Base-by-base conservation (phyloP, 2,797 vertebrate genomes). In the Rhadinocentrus ornatus region DNA sequence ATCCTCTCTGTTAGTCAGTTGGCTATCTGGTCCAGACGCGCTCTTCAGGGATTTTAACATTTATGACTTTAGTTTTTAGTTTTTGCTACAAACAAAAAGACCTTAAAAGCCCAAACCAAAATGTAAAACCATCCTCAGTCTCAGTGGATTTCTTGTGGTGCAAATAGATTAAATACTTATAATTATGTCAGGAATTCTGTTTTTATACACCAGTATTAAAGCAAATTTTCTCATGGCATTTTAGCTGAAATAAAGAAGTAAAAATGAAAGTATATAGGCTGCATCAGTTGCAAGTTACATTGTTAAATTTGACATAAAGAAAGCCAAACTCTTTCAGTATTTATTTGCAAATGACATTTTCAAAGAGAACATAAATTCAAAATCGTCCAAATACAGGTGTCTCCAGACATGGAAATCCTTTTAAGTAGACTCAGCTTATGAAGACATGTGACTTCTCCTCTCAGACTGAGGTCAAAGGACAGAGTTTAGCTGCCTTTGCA, bases 401-500 rank as follows among this genome's bases (percentile, higher is more conserved):
- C 41, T 53, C 18, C 39, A 53, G 73, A 56, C 57, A 26, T 22
- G 16, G 37, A 70, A 69, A 83, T 77, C 50, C 57, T 54, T 72
- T 54, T 58, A 52, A 48, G 32, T 50, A 53, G 65, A 57, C 60
- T 7, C 6, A 66, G 66, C 66, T 77, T 68, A 78, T 57, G 2
- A 59, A 46, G 52, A 67, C 86, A 86, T 80, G 80, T 83, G 87
- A 90, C 60, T 73, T 78, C 15, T 52, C 31, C 57, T 70, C 59
- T n/a, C 4, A 52, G 15, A 54, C 0, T 0, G 16, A 56, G 78
- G 75, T 82, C 16, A 78, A 44, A 75, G 85, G 71, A 88, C 63
- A 20, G 39, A 37, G 48, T 63, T 81, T 31, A 78, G 75, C 46
- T 54, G 15, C 26, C 37, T 73, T 70, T 70, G 35, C 13, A 71